Percentiles rank a stretch among this genome's conserved stretches.
These are phyloP conservation scores for Brachylomia viminalis DNA, from an alignment of 2,888 invertebrate species.

Conservation along the genomic window DNA sequence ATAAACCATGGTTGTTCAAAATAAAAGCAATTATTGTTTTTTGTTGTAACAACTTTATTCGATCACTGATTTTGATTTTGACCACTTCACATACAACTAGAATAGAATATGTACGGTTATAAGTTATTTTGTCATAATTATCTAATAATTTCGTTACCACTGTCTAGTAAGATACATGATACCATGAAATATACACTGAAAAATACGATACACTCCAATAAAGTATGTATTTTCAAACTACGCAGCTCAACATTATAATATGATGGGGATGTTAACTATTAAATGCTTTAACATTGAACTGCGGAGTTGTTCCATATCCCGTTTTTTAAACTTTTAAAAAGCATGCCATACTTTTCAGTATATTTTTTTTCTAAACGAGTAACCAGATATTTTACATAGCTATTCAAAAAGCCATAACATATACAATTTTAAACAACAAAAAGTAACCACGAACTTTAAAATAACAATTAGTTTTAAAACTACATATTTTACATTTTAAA, in stretches of 20 bases:
- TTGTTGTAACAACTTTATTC: slow-evolving; percentile 91
- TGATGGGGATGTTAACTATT: background rate
- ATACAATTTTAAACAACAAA: slow-evolving; percentile 64
- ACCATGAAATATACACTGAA: slow-evolving; percentile 55
- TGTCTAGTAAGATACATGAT: slow-evolving; percentile 65
- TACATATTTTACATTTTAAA: slow-evolving; percentile 67
- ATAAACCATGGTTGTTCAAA: background rate
- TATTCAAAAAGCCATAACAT: slow-evolving; percentile 78
- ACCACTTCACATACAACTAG: slow-evolving; percentile 85
- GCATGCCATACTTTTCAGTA: slow-evolving; percentile 39
- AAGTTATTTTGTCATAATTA: slow-evolving; percentile 68
- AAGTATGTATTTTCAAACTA: slow-evolving; percentile 40
- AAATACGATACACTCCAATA: slow-evolving; percentile 29
- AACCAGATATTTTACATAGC: slow-evolving; percentile 72
- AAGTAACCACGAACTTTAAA: slow-evolving; percentile 65
- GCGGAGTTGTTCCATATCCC: slow-evolving; percentile 21
- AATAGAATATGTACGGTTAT: slow-evolving; percentile 83
- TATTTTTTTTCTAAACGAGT: slow-evolving; percentile 53
- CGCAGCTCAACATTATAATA: slow-evolving; percentile 8
- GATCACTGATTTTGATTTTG: slow-evolving; percentile 87
- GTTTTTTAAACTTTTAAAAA: slow-evolving; percentile 25
- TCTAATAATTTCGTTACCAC: slow-evolving; percentile 73
- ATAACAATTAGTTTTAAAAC: slow-evolving; percentile 68
- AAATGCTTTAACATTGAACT: background rate
- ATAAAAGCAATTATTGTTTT: slow-evolving; percentile 67